Conservation (phyloP, 2,888 invertebrate genomes). For the Horisme vitalbata region DNA sequence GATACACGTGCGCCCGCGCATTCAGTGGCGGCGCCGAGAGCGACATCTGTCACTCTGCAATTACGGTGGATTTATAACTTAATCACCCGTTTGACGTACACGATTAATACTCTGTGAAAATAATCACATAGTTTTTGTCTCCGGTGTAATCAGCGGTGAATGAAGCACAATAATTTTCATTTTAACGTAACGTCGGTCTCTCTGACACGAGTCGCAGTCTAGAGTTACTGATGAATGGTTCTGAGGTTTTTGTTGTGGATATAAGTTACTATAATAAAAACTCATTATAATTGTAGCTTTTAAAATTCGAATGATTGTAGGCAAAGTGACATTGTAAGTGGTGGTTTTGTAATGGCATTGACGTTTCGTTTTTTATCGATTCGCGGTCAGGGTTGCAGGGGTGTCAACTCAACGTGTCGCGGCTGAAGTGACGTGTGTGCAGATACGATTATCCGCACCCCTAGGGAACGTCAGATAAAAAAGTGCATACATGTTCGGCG, state of each 20-base stretch:
- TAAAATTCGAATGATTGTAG: conserved; percentile 42
- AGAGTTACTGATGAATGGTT: conserved; percentile 58
- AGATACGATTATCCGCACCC: conserved; percentile 73
- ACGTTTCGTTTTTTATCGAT: conserved; percentile 47
- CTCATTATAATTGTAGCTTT: conserved; percentile 36
- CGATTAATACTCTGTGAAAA: conserved; percentile 55
- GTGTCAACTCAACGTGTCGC: conserved; percentile 57
- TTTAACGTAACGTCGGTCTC: conserved; percentile 38
- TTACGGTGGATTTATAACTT: conserved; percentile 53
- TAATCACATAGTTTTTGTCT: conserved; percentile 56
- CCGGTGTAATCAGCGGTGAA: conserved; percentile 48
- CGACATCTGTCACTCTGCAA: conserved; percentile 63
- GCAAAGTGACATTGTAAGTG: conserved; percentile 27
- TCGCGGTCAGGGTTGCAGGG: conserved; percentile 61
- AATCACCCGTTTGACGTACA: conserved; percentile 51
- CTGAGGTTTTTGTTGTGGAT: conserved; percentile 69
- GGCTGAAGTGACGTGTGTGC: conserved; percentile 66
- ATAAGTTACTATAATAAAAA: conserved; percentile 57
- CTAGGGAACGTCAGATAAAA: conserved; percentile 52
- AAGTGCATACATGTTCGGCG: conserved; percentile 45
- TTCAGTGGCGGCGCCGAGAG: conserved; percentile 56
- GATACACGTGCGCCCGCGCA: conserved; percentile 52
- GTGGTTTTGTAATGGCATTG: conserved; percentile 21
- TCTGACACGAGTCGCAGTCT: conserved; percentile 52
- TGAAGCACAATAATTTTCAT: conserved; percentile 55